Evolutionary conservation across 2,797 vertebrate genomes (phyloP), one percentile per base, ranked within the genome.

Genomic region (Echeneis naucrates): DNA sequence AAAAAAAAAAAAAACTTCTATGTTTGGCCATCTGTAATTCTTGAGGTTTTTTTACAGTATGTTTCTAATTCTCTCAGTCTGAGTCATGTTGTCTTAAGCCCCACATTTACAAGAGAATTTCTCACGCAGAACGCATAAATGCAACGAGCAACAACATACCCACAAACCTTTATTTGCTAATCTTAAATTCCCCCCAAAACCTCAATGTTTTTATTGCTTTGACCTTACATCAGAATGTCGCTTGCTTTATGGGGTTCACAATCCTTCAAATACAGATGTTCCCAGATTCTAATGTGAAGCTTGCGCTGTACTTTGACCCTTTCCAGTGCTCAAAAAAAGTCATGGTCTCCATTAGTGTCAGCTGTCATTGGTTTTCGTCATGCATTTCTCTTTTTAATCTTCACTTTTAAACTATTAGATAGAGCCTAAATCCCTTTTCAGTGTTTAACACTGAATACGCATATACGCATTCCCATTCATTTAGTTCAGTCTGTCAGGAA

Each of bases 231-330:
- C 21, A 33, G 16, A 26, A 19, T 11, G 0, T 0, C 9, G 21
- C 23, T 13, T 8, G 64, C 50, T 70, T 57, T 56, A 61, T 27
- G 2, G 17, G n/a, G 2, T 53, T 56, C 21, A 19, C 42, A 13
- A 10, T 48, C 0, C 3, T 40, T 47, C 59, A 54, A 40, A 19
- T 13, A 35, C 19, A 16, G 26, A 30, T 52, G 50, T 30, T 19
- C 3, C 1, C 26, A 9, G 16, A 27, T 19, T 30, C 26, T 30
- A 17, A 52, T 13, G 67, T 44, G 27, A 37, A 45, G 74, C 50
- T 61, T 40, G 38, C 37, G 21, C 54, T 40, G 65, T 14, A 5
- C 44, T 37, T 69, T 61, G 65, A 54, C 59, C 33, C 26, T 5
- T 9, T 23, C 54, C 23, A 37, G 47, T 4, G 12, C 42, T 58